Base-by-base conservation (phyloP, 2,113 vertebrate genomes). In the Ceratotherium simum region DNA sequence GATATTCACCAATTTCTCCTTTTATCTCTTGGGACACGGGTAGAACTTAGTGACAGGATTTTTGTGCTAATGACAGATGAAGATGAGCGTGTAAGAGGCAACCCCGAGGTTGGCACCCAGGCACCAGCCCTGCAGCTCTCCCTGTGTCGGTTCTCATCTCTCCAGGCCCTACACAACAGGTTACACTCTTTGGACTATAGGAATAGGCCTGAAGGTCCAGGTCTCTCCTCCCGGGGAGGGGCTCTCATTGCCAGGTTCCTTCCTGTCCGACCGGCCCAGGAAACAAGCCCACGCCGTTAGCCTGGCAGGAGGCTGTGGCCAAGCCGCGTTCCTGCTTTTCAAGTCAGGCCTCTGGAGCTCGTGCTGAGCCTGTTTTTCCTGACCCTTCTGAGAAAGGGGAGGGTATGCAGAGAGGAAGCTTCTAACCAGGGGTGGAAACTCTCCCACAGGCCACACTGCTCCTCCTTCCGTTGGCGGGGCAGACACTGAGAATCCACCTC, bases 361-460 rank as follows among this genome's bases (percentile, higher is more conserved):
- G 14, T 54, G 13, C 51, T 67, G 31, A 14, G 31, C 25, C 91
- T 58, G 4, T n/a, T 20, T 48, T 62, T 72, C 36, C 82, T 42
- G 88, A 54, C 4, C 76, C 21, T 70, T 83, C 10, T 20, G 17
- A 39, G 73, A 64, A 42, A 73, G 67, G 13, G 20, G 6, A 67
- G 39, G 9, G 25, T 18, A 3, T 8, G 11, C 2, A 14, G 9
- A 39, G 18, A 75, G 20, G 20, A 4, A 14, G 6, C 3, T 7
- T 48, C 31, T 60, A 17, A n/a, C 39, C 9, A 25, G 1, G 2
- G 23, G 54, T 5, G 8, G 54, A 56, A 69, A 48, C 51, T 54
- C 51, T 17, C 12, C 21, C 56, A 14, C 16, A 0, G 6, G 27
- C 46, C 3, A 0, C 56, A 67, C 46, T 7, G 6, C 4, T 23